These are phyloP conservation scores for Amblyopsis hoosieri DNA, from an alignment of 2,797 vertebrate species.

Conservation along the genomic window DNA sequence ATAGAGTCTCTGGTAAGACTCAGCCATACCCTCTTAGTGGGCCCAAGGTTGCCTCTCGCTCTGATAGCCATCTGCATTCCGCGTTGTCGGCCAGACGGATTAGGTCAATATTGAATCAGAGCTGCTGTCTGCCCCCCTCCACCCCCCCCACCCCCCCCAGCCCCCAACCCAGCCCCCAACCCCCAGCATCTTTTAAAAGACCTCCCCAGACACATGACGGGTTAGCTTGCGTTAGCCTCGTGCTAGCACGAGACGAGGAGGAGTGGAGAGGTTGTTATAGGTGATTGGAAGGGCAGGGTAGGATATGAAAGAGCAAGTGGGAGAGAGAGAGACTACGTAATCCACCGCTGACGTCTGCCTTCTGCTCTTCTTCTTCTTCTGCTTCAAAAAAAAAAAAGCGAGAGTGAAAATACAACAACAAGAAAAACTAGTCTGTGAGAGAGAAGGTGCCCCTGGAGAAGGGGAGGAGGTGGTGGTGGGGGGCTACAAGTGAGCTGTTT, in stretches of 20 bases:
- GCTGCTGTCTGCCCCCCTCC: constrained; percentile 34
- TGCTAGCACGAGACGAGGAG: constrained; percentile 25
- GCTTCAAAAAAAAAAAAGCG: not conserved
- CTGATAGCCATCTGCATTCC: constrained; percentile 66
- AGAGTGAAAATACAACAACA: not conserved
- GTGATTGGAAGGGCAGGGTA: too few relatives aligned
- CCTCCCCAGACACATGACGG: constrained; percentile 41
- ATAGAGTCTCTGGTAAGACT: constrained; percentile 31
- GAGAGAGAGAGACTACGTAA: not conserved
- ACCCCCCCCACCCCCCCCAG: too few relatives aligned
- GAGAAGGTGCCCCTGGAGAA: not conserved
- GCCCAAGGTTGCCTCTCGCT: constrained; percentile 67
- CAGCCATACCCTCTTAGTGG: constrained; percentile 42
- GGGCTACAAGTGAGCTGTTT: constrained; percentile 2
- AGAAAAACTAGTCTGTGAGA: not conserved
- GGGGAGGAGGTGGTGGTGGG: not conserved
- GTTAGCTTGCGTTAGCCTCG: constrained; percentile 45
- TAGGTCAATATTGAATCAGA: constrained; percentile 76
- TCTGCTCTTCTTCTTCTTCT: too few relatives aligned
- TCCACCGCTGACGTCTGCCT: constrained; percentile 1
- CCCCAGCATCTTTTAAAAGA: constrained; percentile 37
- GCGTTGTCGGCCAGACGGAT: constrained; percentile 67
- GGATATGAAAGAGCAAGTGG: too few relatives aligned
- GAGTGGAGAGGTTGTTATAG: not conserved
- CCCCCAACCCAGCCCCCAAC: too few relatives aligned